Evolutionary conservation across 2,888 invertebrate genomes (phyloP), one percentile per base, ranked within the genome.

Genomic region (Lepidocyrtoides sp.): DNA sequence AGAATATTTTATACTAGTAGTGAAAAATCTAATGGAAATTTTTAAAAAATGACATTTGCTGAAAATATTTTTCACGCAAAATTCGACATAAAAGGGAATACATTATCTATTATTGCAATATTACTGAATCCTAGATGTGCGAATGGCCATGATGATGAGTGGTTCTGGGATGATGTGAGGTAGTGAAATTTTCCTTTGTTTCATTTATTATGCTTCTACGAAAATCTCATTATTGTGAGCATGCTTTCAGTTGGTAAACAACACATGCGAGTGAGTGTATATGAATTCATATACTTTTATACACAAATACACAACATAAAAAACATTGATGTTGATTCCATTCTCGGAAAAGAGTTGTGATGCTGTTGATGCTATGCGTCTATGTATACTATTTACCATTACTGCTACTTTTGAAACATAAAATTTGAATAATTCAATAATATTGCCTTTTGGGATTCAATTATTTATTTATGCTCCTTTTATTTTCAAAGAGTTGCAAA

Each of bases 401-500:
- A 23, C 41, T 41, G 20, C 41, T 17, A 48, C 0, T 41, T n/a
- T 41, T 32, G 32, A 23, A 83, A 63, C 69, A 82, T 44, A 51
- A 75, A 90, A 93, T 94, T 93, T 94, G 93, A 94, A 94, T 94
- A 94, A 94, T 93, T 92, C 92, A 93, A 94, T 93, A 93, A 87
- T 82, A 91, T 69, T 91, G 91, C 91, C 92, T 83, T 89, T 91
- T 92, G 93, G 93, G 93, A 93, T 91, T 93, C 94, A 93, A 93
- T 93, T 93, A 93, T 93, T 93, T 93, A 93, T 93, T 91, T 88
- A 89, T 88, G 91, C 92, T 92, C 93, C 90, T 93, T 84, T 93
- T 93, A 93, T 94, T 94, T 93, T 93, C 94, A 93, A 93, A 93
- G 93, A 93, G 93, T 94, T 94, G 92, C 92, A 93, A 93, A 93